phyloP scores from a whole-genome alignment of 2,888 invertebrate genomes.

The Chaetogeoica ovagalla region DNA sequence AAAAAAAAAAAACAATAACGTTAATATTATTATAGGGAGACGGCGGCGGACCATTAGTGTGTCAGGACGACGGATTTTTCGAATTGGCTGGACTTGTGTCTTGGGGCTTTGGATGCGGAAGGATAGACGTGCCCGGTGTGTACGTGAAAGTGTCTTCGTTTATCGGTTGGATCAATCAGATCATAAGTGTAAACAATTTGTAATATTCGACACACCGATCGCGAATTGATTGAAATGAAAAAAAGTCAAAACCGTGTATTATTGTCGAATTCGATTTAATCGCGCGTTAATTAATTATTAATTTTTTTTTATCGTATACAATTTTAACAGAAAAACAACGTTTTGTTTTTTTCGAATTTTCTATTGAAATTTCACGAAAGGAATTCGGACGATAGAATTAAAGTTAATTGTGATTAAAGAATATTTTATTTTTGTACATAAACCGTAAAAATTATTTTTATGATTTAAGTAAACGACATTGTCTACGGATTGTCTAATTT shows the following conservation, averaged over 20 bases:
- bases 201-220: conserved; percentile 59
- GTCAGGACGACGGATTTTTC: conserved; percentile 89
- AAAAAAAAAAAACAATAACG: no score
- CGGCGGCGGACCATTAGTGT: conserved; percentile 90
- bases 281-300: conserved; percentile 4
- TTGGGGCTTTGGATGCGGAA: conserved; percentile 94
- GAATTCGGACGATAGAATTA: neutral
- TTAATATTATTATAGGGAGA: conserved; percentile 70
- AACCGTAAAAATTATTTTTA: conserved; percentile 8
- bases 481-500: neutral
- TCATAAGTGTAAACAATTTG: conserved; percentile 91
- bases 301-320: conserved; percentile 17
- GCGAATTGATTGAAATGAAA: neutral
- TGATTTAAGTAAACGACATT: neutral
- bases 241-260: neutral
- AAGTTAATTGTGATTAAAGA: neutral
- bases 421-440: conserved; percentile 12
- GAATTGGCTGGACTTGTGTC: conserved; percentile 91
- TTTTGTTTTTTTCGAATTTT: neutral
- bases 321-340: neutral
- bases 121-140: conserved; percentile 91
- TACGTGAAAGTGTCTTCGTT: conserved; percentile 95
- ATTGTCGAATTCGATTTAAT: conserved; percentile 9
- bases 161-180: conserved; percentile 96
- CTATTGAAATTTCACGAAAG: neutral